phyloP scores from a whole-genome alignment of 2,888 invertebrate species.

The Lucinisca nassula region DNA sequence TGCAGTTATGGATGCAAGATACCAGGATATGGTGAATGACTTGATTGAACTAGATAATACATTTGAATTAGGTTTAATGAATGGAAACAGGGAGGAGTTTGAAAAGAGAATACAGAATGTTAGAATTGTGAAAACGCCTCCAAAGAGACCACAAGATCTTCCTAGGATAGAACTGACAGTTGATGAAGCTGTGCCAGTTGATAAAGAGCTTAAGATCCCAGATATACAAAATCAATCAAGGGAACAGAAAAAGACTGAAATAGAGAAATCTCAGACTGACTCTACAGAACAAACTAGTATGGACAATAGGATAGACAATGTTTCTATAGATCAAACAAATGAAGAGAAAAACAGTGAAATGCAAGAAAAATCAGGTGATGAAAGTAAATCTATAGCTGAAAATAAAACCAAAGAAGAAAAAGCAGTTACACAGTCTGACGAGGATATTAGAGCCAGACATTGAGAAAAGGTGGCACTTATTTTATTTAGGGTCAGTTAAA shows the following conservation, averaged over 20 bases:
- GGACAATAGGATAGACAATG: background rate
- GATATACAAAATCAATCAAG: background rate
- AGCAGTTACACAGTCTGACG: no score
- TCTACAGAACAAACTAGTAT: no score
- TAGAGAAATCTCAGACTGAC: background rate
- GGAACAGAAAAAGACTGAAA: background rate
- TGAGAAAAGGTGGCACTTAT: no score
- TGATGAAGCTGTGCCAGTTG: slow-evolving; percentile 20
- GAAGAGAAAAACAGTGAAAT: background rate
- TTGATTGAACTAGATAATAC: slow-evolving; percentile 78
- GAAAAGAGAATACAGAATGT: slow-evolving; percentile 59
- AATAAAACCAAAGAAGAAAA: no score
- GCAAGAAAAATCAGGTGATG: background rate
- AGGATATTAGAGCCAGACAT: no score
- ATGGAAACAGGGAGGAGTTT: slow-evolving; percentile 56
- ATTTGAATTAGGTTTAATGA: slow-evolving; percentile 64
- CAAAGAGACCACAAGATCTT: slow-evolving; percentile 39
- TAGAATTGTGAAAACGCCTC: slow-evolving; percentile 60
- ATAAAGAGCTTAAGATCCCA: background rate
- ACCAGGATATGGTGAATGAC: slow-evolving; percentile 75
- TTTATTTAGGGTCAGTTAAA: no score
- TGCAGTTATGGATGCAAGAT: slow-evolving; percentile 76
- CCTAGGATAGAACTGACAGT: slow-evolving; percentile 41
- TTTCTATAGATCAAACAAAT: background rate
- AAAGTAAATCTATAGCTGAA: no score